phyloP scores from a whole-genome alignment of 2,113 vertebrate species.

The Epinephelus cyanopodus region DNA sequence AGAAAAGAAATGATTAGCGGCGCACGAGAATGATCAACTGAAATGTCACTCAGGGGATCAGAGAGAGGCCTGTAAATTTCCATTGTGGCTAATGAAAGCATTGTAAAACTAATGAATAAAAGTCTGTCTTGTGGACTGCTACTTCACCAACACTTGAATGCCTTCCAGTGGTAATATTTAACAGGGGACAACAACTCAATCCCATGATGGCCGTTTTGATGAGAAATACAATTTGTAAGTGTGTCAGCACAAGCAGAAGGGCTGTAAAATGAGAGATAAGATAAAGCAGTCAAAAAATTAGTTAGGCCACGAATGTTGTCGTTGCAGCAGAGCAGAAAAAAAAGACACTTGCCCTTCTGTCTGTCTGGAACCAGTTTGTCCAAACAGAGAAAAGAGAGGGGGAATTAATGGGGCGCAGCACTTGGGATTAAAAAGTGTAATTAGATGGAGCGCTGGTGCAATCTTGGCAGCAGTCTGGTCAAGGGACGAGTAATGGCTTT shows the following conservation, averaged over 20 bases:
- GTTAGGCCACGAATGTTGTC: constrained; percentile 23
- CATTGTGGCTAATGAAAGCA: constrained; percentile 61
- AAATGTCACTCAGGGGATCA: constrained; percentile 65
- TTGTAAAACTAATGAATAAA: constrained; percentile 69
- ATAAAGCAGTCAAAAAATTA: constrained; percentile 55
- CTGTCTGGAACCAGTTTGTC: constrained; percentile 40
- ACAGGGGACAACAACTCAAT: constrained; percentile 48
- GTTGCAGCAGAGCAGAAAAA: constrained; percentile 39
- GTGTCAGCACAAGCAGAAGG: constrained; percentile 58
- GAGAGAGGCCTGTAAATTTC: constrained; percentile 62
- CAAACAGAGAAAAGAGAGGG: constrained; percentile 37
- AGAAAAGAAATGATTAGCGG: constrained; percentile 71
- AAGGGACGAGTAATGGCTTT: constrained; percentile 37
- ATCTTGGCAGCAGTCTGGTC: constrained; percentile 32
- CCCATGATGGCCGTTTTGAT: constrained; percentile 34
- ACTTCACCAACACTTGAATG: constrained; percentile 44
- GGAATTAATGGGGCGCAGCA: constrained; percentile 60
- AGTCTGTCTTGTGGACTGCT: constrained; percentile 57
- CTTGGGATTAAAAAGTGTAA: constrained; percentile 63
- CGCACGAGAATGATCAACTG: constrained; percentile 56
- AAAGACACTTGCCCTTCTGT: constrained; percentile 26
- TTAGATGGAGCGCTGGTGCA: constrained; percentile 58
- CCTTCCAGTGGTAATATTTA: constrained; percentile 52
- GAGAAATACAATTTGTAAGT: constrained; percentile 50
- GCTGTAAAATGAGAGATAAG: constrained; percentile 56